These are phyloP conservation scores for Rhynchonycteris naso DNA, from an alignment of 2,797 vertebrate species.

Conservation along the genomic window DNA sequence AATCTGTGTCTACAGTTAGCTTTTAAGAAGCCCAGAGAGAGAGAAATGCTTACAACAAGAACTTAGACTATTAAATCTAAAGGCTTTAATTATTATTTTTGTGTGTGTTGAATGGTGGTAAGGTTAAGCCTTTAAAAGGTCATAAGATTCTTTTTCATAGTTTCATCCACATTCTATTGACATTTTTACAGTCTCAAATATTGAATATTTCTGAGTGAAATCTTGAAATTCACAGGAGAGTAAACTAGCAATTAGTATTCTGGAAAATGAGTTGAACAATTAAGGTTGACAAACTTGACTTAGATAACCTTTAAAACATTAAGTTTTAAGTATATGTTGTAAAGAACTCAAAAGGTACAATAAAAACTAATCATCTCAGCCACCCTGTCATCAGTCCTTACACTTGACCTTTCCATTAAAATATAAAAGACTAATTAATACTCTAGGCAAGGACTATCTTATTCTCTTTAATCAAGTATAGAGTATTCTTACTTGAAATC, in stretches of 20 bases:
- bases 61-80: background rate
- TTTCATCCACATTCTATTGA: background rate
- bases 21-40: background rate
- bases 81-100: background rate
- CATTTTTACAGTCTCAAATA: background rate
- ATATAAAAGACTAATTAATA: conserved; percentile 6
- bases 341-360: background rate
- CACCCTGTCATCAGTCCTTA: background rate
- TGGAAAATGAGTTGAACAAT: background rate
- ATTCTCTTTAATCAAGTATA: conserved; percentile 28
- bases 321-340: conserved; percentile 17
- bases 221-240: background rate
- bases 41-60: background rate
- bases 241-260: background rate
- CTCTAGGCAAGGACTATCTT: background rate
- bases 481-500: background rate
- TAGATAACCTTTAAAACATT: background rate
- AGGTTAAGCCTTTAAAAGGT: background rate
- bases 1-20: background rate
- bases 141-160: background rate
- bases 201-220: background rate
- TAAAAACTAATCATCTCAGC: background rate
- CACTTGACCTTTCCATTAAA: background rate
- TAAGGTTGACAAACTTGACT: background rate
- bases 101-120: background rate